Evolutionary conservation across 1,140 invertebrate genomes (phyloP).

Genomic region (Drosophila sp.): DNA sequence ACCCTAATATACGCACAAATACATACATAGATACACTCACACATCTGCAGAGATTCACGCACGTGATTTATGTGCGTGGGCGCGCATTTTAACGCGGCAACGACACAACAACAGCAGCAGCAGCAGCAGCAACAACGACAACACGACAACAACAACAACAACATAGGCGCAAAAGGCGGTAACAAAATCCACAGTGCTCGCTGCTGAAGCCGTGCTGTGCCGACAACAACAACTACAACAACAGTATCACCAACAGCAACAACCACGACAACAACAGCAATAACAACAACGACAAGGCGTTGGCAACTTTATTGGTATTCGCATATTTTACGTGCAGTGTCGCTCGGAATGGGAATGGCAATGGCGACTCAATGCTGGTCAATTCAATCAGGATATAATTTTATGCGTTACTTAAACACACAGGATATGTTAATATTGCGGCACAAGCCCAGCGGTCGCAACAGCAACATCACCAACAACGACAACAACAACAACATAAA

Average conservation of each 20-base stretch:
- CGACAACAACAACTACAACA: slow-evolving; percentile 25
- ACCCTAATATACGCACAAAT: slow-evolving; percentile 10
- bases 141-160: slow-evolving; percentile 18
- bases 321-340: slow-evolving; percentile 74
- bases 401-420: slow-evolving; percentile 82
- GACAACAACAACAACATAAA: slow-evolving; percentile 46
- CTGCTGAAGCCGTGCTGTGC: slow-evolving; percentile 10
- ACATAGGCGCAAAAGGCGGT: neutral
- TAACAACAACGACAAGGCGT: slow-evolving; percentile 37
- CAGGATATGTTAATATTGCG: slow-evolving; percentile 81
- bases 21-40: slow-evolving; percentile 15
- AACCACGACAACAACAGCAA: slow-evolving; percentile 32
- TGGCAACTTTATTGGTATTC: slow-evolving; percentile 79
- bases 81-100: slow-evolving; percentile 74
- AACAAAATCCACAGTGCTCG: slow-evolving; percentile 26
- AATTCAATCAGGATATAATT: slow-evolving; percentile 82
- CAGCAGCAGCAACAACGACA: slow-evolving; percentile 45
- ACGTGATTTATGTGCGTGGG: slow-evolving; percentile 81
- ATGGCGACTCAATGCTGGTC: slow-evolving; percentile 42
- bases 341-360: slow-evolving; percentile 4
- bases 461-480: slow-evolving; percentile 19
- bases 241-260: slow-evolving; percentile 9
- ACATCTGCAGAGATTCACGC: slow-evolving; percentile 65
- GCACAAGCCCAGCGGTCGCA: slow-evolving; percentile 37
- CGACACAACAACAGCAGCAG: slow-evolving; percentile 18